Evolutionary conservation across 2,888 invertebrate genomes (phyloP).

Genomic region (Tineola bisselliella): DNA sequence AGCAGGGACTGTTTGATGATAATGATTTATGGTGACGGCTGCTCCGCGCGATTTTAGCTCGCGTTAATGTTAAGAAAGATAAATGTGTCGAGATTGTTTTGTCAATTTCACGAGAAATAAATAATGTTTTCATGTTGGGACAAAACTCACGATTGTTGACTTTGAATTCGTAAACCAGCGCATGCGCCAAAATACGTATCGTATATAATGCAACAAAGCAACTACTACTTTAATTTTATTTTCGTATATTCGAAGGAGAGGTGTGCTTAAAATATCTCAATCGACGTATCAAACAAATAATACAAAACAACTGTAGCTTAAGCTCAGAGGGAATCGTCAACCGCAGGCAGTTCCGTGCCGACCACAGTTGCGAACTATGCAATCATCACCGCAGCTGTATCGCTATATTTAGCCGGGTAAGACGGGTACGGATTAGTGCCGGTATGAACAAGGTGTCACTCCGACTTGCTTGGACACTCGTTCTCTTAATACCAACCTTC

Average conservation of each 20-base stretch:
- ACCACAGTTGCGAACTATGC: slow-evolving; percentile 33
- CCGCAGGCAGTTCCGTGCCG: slow-evolving; percentile 13
- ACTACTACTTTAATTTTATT: not conserved
- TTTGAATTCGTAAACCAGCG: not conserved
- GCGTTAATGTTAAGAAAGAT: slow-evolving; percentile 55
- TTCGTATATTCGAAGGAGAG: not conserved
- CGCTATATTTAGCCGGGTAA: slow-evolving; percentile 50
- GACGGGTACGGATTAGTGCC: slow-evolving; percentile 39
- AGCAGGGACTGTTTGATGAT: slow-evolving; percentile 50
- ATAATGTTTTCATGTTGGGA: slow-evolving; percentile 25
- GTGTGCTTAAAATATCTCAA: not conserved
- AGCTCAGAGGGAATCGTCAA: not conserved
- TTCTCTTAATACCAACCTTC: slow-evolving; percentile 20
- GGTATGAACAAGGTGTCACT: slow-evolving; percentile 34
- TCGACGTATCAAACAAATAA: not conserved
- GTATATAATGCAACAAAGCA: not conserved
- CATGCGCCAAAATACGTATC: not conserved
- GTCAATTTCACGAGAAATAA: slow-evolving; percentile 37
- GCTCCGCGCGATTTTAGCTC: slow-evolving; percentile 50
- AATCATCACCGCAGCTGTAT: slow-evolving; percentile 43
- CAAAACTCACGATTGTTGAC: slow-evolving; percentile 18
- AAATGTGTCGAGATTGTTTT: slow-evolving; percentile 48
- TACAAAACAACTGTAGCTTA: not conserved
- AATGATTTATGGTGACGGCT: slow-evolving; percentile 63
- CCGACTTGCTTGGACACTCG: slow-evolving; percentile 11